Evolutionary conservation across 2,113 vertebrate genomes (phyloP).

Genomic region (Xiphophorus couchianus): DNA sequence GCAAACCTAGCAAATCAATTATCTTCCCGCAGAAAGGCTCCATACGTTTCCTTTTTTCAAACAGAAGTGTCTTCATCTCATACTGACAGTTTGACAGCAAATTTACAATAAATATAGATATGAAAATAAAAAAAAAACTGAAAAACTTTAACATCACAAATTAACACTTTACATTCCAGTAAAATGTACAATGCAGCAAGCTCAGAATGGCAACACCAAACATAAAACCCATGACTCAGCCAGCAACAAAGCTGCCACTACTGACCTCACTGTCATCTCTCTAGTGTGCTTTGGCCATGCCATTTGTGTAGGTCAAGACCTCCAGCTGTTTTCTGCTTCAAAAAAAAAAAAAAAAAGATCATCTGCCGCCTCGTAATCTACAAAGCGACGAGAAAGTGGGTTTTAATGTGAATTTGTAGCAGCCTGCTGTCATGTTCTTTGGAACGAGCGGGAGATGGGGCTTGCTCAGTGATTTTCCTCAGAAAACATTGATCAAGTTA

Average conservation of each 20-base stretch:
- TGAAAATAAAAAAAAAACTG: slow-evolving; percentile 69
- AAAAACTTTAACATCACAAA: slow-evolving; percentile 74
- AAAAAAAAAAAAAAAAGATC: slow-evolving; percentile 23
- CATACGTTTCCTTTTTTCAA: slow-evolving; percentile 17
- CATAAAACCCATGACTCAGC: slow-evolving; percentile 52
- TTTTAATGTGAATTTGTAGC: slow-evolving; percentile 64
- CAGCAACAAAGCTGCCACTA: slow-evolving; percentile 26
- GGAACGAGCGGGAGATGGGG: neutral
- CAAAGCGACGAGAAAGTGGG: slow-evolving; percentile 42
- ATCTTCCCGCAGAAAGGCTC: slow-evolving; percentile 36
- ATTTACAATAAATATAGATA: slow-evolving; percentile 82
- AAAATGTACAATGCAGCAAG: slow-evolving; percentile 82
- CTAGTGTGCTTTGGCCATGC: slow-evolving; percentile 55
- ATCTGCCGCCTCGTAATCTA: slow-evolving; percentile 40
- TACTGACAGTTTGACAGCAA: slow-evolving; percentile 54
- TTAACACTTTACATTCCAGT: slow-evolving; percentile 83
- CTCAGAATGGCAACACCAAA: slow-evolving; percentile 76
- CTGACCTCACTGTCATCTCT: slow-evolving; percentile 36
- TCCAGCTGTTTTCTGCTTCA: slow-evolving; percentile 41
- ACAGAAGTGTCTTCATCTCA: slow-evolving; percentile 60
- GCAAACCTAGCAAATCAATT: slow-evolving; percentile 32
- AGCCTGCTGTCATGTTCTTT: slow-evolving; percentile 52
- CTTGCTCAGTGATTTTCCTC: slow-evolving; percentile 40
- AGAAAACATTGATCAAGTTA: slow-evolving; percentile 52
- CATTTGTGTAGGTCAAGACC: slow-evolving; percentile 32